These are phyloP conservation scores for Oncorhynchus masou DNA, from an alignment of 2,113 vertebrate genomes.

Conservation along the genomic window DNA sequence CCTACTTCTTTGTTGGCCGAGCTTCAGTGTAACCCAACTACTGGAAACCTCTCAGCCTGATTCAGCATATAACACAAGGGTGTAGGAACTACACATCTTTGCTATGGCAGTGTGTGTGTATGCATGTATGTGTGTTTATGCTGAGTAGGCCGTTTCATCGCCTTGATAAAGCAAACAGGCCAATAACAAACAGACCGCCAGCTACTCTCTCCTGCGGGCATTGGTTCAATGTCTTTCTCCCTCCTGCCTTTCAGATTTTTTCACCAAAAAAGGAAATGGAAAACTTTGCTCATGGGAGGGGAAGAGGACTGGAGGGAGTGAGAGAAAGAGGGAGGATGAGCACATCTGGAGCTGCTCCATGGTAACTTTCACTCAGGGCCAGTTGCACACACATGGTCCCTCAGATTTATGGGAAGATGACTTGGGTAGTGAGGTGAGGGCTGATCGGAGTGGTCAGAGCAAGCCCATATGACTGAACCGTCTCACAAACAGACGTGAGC, in stretches of 20 bases:
- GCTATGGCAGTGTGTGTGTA: background rate
- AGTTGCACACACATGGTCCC: conserved; percentile 63
- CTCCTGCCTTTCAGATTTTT: conserved; percentile 80
- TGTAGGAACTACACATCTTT: background rate
- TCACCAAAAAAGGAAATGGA: conserved; percentile 99
- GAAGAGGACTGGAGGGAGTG: too few relatives aligned
- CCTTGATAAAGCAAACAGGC: conserved; percentile 54
- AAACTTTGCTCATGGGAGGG: conserved; percentile 69
- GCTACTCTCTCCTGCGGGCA: conserved; percentile 58
- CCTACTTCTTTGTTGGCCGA: background rate
- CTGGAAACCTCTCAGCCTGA: background rate
- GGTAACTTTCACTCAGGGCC: conserved; percentile 79
- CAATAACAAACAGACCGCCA: conserved; percentile 63
- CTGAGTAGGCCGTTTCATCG: conserved; percentile 66
- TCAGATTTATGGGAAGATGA: conserved; percentile 65
- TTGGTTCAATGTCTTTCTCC: conserved; percentile 51
- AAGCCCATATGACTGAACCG: background rate
- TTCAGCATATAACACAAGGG: background rate
- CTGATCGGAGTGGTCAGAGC: conserved; percentile 37
- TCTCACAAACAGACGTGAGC: background rate
- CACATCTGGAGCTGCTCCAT: conserved; percentile 95
- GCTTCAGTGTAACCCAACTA: background rate
- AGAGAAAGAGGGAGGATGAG: conserved; percentile 47
- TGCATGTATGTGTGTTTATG: conserved; percentile 42
- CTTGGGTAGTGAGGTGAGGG: conserved; percentile 32